A percentile compares a stretch with the other conserved stretches of the same genome.
These are phyloP conservation scores for Coregonus suidteri DNA, from an alignment of 2,797 vertebrate species.

Conservation along the genomic window DNA sequence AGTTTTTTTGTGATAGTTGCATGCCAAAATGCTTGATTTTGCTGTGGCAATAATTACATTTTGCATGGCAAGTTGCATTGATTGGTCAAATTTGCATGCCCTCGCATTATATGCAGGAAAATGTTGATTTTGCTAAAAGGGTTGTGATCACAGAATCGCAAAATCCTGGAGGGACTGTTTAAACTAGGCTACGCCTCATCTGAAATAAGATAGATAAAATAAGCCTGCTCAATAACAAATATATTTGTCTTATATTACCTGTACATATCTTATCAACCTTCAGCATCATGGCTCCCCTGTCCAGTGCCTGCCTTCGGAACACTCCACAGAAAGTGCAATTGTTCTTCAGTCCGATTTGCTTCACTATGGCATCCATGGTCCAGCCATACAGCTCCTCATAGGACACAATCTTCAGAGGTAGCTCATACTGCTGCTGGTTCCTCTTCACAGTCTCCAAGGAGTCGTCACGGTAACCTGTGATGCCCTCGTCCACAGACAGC, in stretches of 20 bases:
- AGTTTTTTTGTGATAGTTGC: no score
- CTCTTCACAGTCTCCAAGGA: slow-evolving; percentile 85
- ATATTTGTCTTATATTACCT: slow-evolving; percentile 59
- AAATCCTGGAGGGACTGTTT: no score
- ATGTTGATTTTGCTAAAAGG: no score
- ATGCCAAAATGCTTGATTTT: no score
- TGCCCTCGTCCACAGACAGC: slow-evolving; percentile 87
- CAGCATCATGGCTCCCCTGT: slow-evolving; percentile 82
- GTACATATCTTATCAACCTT: slow-evolving; percentile 89
- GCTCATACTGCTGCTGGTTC: slow-evolving; percentile 81
- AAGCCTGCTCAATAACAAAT: neutral
- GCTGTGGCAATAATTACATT: no score
- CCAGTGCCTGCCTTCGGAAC: slow-evolving; percentile 84
- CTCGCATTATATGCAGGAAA: slow-evolving; percentile 60
- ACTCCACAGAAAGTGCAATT: slow-evolving; percentile 92
- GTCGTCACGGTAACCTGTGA: slow-evolving; percentile 85
- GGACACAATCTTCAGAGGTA: slow-evolving; percentile 85
- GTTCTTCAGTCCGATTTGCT: slow-evolving; percentile 82
- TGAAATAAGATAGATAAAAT: slow-evolving; percentile 64
- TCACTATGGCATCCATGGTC: slow-evolving; percentile 89
- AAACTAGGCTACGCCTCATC: slow-evolving; percentile 5
- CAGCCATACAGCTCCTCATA: slow-evolving; percentile 87
- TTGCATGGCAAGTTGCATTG: slow-evolving; percentile 64
- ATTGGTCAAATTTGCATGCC: slow-evolving; percentile 41
- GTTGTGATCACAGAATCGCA: no score